Evolutionary conservation across 2,888 invertebrate species (phyloP), one percentile per base, ranked within the genome.

Genomic region (Scaeva pyrastri): DNA sequence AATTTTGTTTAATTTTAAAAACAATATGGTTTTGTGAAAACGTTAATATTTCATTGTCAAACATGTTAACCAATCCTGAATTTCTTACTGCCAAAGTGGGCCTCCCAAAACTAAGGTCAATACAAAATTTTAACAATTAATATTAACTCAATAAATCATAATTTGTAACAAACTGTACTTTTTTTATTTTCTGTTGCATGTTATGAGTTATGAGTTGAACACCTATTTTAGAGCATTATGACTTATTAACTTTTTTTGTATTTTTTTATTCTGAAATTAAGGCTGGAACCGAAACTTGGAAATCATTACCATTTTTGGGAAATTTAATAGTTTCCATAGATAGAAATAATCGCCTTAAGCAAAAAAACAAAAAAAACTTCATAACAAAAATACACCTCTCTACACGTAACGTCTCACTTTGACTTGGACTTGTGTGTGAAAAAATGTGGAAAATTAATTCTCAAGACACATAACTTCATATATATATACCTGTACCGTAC

Each of bases 361-460:
- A 75, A 36, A 60, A 36, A 31, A 14, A 71, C 21, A 50, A 64
- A 62, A 70, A 23, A 39, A 4, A 50, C 8, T 5, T 23, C 39
- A 66, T 52, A 72, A 73, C 41, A 41, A 50, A 58, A 56, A 64
- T 45, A 31, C 19, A 72, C 43, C 31, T 41, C 31, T 41, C 31
- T 31, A 71, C 41, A 56, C 71, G 71, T 43, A 39, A 75, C 48
- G 64, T 36, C 52, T 68, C 52, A 62, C 19, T 62, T 52, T 5
- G 21, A n/a, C n/a, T 23, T n/a, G n/a, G n/a, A n/a, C 2, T 31
- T 23, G 62, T 71, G 41, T 60, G 31, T 50, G 52, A 41, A 41
- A 60, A 62, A 62, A 70, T 70, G 52, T 62, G 23, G 19, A 45
- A 62, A 64, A 26, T 64, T 45, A 64, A 64, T 52, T 62, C 55